Base-by-base conservation (phyloP, 2,113 vertebrate species). In the Myiopsitta monachus region DNA sequence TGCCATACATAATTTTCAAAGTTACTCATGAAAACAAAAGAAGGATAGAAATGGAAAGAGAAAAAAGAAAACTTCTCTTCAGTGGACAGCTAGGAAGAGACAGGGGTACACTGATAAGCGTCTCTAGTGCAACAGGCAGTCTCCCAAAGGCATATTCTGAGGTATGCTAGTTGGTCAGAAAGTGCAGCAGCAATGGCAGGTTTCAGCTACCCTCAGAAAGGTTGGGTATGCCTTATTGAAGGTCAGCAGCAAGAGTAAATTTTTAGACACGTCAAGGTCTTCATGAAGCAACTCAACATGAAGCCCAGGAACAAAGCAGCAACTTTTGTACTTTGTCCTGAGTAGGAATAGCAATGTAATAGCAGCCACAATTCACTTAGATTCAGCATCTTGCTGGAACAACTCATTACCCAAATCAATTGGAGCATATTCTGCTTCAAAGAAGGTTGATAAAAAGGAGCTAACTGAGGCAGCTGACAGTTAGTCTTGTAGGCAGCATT, bases 41-140 rank as follows among this genome's bases (percentile, higher is more conserved):
- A 46, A 38, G 12, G 38, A 52, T 14, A 72, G 27, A 83, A 76
- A n/a, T 5, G 10, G 19, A 73, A 80, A 87, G 6, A 73, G 28
- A 19, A 88, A 85, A 85, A 36, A 12, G 9, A 63, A 90, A 86
- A 59, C 6, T 10, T 76, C 7, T 59, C 47, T 72, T n/a, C 47
- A 24, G 63, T 26, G 19, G 24, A 18, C n/a, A 86, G 14, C 31
- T 46, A 72, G 46, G 43, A 86, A 59, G 16, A 68, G 13, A 39
- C 8, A 23, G 6, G 5, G 4, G 3, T 57, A 47, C 0, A 0
- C 1, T 62, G 28, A 70, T 33, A 5, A 59, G 41, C 18, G 52
- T 47, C 43, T 49, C 41, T 70, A 88, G 24, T 36, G 27, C 17
- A 86, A 70, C 61, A 67, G 5, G 9, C 10, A 67, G 4, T 16